These are phyloP conservation scores for Leptosomus discolor DNA, from an alignment of 2,113 vertebrate species.

Conservation along the genomic window DNA sequence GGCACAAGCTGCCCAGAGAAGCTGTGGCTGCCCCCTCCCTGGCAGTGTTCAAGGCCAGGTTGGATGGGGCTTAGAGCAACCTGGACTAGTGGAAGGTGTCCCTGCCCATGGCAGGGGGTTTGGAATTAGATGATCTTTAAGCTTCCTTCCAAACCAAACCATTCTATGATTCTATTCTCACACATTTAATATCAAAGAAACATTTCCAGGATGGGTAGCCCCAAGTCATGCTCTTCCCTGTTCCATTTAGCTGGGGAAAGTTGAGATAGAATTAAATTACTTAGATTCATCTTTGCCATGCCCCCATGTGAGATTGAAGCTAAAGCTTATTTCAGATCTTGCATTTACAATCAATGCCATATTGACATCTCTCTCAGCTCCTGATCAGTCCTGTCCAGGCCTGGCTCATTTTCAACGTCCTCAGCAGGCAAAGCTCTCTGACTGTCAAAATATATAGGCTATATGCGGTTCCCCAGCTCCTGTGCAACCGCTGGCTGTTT, in stretches of 20 bases:
- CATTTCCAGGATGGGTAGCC: neutral
- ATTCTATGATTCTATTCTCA: too few relatives aligned
- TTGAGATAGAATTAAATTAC: neutral
- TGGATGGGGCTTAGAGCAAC: too few relatives aligned
- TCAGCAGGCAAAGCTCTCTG: neutral
- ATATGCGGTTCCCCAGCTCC: neutral
- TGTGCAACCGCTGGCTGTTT: neutral
- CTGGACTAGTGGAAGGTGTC: too few relatives aligned
- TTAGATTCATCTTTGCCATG: neutral
- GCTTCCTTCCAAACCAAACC: too few relatives aligned
- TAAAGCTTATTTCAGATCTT: neutral
- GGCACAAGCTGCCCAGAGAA: too few relatives aligned
- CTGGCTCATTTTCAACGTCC: neutral
- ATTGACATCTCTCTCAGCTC: neutral
- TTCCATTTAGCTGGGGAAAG: neutral
- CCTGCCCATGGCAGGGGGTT: too few relatives aligned
- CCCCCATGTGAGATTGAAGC: neutral
- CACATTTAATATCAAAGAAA: neutral
- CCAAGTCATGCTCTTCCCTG: neutral
- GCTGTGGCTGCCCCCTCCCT: too few relatives aligned
- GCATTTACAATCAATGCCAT: accelerated
- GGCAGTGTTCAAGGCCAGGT: too few relatives aligned
- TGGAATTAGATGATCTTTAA: too few relatives aligned
- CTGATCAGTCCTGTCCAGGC: neutral
- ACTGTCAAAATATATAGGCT: neutral